Evolutionary conservation across 2,888 invertebrate species (phyloP), one percentile per base, ranked within the genome.

Genomic region (Cremastobaeus sp.): DNA sequence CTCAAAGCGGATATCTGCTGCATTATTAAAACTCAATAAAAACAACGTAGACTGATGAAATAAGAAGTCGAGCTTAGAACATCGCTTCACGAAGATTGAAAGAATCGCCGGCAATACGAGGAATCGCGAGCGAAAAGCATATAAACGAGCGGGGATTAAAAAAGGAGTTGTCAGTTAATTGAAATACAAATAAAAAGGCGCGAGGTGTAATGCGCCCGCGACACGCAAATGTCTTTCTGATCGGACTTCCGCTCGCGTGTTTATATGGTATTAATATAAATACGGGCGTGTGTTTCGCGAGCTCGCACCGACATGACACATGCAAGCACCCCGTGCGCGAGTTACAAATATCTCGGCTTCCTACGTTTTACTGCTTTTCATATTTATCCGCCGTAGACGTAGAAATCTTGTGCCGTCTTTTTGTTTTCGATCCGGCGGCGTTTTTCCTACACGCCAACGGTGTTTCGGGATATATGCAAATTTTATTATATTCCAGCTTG

Each of bases 141-240:
- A 25, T 12, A 54, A 62, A 65, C 64, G 55, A 54, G 17, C 54
- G 45, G 43, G 62, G 66, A 73, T 72, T 60, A n/a, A n/a, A n/a
- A n/a, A n/a, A n/a, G n/a, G n/a, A 60, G 48, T 66, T 52, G 66
- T 43, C 55, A n/a, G 77, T 68, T 71, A 68, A 70, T 74, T 76
- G 73, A 76, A 76, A 73, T 73, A 57, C 54, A 66, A 69, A 76
- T 68, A 71, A 72, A 74, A 59, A 62, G 57, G 5, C 18, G 59
- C 48, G 64, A 62, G 62, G 70, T 52, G 74, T 68, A 81, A 83
- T 70, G 79, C 59, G 71, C 76, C 72, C 35, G 41, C 68, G 60
- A 71, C 84, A 84, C 82, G 83, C 83, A 34, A 82, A 84, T 81
- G 81, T 76, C 76, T 72, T 76, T 76, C 69, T 72, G 76, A 76